These are phyloP conservation scores for Nesoenas mayeri DNA, from an alignment of 2,113 vertebrate species.

Conservation along the genomic window DNA sequence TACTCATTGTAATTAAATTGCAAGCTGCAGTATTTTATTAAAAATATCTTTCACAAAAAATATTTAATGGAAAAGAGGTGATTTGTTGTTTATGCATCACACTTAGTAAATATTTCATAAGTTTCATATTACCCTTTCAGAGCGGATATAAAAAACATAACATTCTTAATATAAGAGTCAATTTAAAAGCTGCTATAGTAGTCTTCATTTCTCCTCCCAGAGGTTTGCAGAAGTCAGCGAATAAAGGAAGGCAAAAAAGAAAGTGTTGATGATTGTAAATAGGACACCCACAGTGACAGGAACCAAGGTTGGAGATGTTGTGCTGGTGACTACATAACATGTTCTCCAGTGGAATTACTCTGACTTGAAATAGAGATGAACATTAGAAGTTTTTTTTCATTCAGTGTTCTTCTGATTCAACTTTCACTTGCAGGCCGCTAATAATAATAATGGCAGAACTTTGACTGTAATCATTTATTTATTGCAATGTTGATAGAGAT, in stretches of 20 bases:
- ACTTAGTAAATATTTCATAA: conserved; percentile 84
- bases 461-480: conserved; percentile 60
- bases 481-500: conserved; percentile 49
- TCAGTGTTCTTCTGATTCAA: not conserved
- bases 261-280: not conserved
- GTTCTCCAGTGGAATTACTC: not conserved
- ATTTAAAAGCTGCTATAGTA: conserved; percentile 67
- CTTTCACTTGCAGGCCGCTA: not conserved
- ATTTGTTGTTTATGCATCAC: conserved; percentile 82
- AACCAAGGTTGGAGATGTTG: not conserved
- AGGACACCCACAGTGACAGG: not conserved
- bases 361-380: conserved; percentile 1
- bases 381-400: conserved; percentile 13
- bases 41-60: conserved; percentile 80
- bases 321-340: not conserved
- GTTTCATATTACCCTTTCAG: conserved; percentile 80
- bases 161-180: conserved; percentile 73
- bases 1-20: conserved; percentile 92
- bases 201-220: conserved; percentile 39
- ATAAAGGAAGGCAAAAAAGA: conserved; percentile 17
- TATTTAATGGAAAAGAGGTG: conserved; percentile 81
- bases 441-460: conserved; percentile 23
- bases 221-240: conserved; percentile 45
- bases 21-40: conserved; percentile 86
- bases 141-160: conserved; percentile 69